Percentiles rank a stretch among this genome's conserved stretches.
Conservation (phyloP, 1,140 invertebrate genomes). For the Drosophila auraria region DNA sequence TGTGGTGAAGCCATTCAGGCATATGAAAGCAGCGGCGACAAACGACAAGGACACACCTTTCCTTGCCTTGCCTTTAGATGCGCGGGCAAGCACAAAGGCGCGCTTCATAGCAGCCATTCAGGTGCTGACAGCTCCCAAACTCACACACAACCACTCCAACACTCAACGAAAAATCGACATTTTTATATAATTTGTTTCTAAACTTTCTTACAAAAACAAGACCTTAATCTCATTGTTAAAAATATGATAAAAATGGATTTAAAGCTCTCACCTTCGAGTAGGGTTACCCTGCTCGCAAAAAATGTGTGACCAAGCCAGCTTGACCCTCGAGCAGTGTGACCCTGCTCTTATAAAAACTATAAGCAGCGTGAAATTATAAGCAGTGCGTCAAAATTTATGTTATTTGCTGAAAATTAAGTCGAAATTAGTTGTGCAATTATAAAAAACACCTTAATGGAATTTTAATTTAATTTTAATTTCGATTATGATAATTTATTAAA, state of each 20-base stretch:
- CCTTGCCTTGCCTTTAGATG: slow-evolving; percentile 19
- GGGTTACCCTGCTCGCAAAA: neutral
- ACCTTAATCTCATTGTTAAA: too few species aligned
- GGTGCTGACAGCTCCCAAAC: slow-evolving; percentile 57
- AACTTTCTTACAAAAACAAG: too few species aligned
- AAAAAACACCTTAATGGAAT: neutral
- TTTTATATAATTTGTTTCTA: neutral
- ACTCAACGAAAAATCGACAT: neutral
- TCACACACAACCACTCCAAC: slow-evolving; percentile 9
- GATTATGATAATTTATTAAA: neutral
- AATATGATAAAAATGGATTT: too few species aligned
- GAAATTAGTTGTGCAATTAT: neutral
- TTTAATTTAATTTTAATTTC: slow-evolving; percentile 4
- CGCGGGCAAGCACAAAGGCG: slow-evolving; percentile 37
- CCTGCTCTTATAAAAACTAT: neutral
- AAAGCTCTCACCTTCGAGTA: neutral
- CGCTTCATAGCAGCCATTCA: slow-evolving; percentile 68
- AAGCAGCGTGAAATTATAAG: neutral
- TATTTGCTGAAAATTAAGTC: neutral
- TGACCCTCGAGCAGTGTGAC: neutral
- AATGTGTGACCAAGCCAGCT: neutral
- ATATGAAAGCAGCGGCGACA: slow-evolving; percentile 45
- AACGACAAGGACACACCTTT: slow-evolving; percentile 70
- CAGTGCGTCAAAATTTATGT: neutral
- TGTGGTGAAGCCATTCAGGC: slow-evolving; percentile 41